These are phyloP conservation scores for Drosophila neotestacea DNA, from an alignment of 2,888 invertebrate species.

Conservation along the genomic window DNA sequence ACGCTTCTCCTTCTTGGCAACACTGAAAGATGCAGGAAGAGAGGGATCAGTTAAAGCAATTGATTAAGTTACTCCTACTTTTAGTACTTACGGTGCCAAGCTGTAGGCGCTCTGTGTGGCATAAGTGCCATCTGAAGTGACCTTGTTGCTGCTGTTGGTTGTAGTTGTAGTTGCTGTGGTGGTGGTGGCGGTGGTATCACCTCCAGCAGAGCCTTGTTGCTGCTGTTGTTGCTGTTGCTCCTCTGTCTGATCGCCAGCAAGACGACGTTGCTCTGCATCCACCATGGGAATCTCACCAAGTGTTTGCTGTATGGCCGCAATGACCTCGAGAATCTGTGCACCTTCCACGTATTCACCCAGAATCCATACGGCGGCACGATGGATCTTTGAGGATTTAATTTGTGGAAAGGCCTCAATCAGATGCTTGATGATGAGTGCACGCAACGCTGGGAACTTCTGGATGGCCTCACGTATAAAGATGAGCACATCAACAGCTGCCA, in stretches of 20 bases:
- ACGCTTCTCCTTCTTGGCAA: constrained; percentile 89
- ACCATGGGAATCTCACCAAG: constrained; percentile 90
- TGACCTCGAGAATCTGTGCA: constrained; percentile 92
- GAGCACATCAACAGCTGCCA: constrained; percentile 97
- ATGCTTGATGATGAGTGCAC: constrained; percentile 93
- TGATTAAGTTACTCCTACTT: not conserved
- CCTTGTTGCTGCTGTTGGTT: constrained; percentile 85
- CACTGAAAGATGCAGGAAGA: constrained; percentile 73
- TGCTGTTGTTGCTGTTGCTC: constrained; percentile 82
- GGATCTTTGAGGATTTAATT: constrained; percentile 96
- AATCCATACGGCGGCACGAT: constrained; percentile 98
- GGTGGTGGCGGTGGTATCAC: constrained; percentile 16
- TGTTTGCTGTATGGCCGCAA: constrained; percentile 90
- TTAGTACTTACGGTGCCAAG: constrained; percentile 88
- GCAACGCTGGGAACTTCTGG: constrained; percentile 93
- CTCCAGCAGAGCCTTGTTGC: constrained; percentile 30
- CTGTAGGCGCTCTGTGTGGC: constrained; percentile 99
- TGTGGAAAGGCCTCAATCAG: constrained; percentile 91
- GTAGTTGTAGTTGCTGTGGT: constrained; percentile 31
- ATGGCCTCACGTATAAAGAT: constrained; percentile 98
- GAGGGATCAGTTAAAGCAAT: not conserved
- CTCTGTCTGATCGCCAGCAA: constrained; percentile 89
- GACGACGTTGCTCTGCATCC: constrained; percentile 89
- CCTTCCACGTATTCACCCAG: constrained; percentile 97
- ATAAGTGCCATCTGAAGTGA: constrained; percentile 99